Conservation (phyloP, 2,113 vertebrate species). For the Grus americana region DNA sequence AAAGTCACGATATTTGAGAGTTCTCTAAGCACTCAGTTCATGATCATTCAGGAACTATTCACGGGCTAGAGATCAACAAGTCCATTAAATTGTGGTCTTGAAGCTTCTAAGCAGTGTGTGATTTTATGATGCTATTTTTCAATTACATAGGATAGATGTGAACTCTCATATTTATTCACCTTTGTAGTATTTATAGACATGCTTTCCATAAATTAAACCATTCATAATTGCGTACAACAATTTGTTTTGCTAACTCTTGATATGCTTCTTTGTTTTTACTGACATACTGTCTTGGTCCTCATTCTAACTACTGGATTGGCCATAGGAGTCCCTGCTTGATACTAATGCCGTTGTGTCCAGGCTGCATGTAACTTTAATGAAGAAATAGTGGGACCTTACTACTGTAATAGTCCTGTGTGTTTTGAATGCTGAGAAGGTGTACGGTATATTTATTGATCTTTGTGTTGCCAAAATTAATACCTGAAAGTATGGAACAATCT, state of each 20-base stretch:
- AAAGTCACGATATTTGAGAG: conserved; percentile 9
- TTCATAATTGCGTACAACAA: background rate
- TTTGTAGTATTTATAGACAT: background rate
- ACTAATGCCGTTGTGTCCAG: background rate
- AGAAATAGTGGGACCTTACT: background rate
- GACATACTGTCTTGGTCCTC: background rate
- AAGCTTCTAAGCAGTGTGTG: conserved; percentile 24
- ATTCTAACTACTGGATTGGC: background rate
- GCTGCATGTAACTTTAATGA: background rate
- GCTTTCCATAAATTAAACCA: conserved; percentile 1
- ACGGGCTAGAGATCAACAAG: background rate
- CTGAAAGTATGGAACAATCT: background rate
- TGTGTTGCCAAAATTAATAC: background rate
- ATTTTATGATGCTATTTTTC: conserved; percentile 42
- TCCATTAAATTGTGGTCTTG: conserved; percentile 38
- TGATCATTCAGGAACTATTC: conserved; percentile 37
- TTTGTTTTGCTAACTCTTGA: background rate
- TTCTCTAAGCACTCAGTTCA: conserved; percentile 14
- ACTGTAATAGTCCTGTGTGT: background rate
- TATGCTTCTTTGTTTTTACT: background rate
- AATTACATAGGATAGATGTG: background rate
- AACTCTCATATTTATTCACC: background rate
- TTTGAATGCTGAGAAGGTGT: background rate
- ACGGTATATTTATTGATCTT: background rate
- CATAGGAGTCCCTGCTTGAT: background rate